Conservation (phyloP, 2,113 vertebrate species). For the Ophthalmolycus amberensis region DNA sequence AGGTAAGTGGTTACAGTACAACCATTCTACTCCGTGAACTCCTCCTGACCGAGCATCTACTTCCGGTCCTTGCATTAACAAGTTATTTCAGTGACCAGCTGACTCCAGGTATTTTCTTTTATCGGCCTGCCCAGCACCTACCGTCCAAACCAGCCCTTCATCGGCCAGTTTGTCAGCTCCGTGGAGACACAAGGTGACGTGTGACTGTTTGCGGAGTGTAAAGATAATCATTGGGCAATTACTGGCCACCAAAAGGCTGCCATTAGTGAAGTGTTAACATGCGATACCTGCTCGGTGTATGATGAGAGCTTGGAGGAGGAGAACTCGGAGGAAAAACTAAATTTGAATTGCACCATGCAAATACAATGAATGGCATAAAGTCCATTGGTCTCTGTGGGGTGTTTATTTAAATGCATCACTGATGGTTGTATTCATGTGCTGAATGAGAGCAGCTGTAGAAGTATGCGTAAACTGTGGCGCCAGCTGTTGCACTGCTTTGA, state of each 20-base stretch:
- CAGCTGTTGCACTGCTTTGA: slow-evolving; percentile 65
- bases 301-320: slow-evolving; percentile 24
- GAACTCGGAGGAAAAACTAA: slow-evolving; percentile 48
- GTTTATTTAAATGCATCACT: slow-evolving; percentile 60
- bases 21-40: not conserved
- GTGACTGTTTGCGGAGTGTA: slow-evolving; percentile 78
- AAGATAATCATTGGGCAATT: slow-evolving; percentile 79
- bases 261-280: slow-evolving; percentile 73
- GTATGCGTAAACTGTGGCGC: slow-evolving; percentile 27
- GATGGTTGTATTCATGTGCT: slow-evolving; percentile 54
- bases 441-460: slow-evolving; percentile 60
- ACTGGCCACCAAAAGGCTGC: slow-evolving; percentile 81
- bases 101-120: slow-evolving; percentile 7
- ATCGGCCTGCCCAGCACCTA: not conserved
- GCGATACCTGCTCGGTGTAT: slow-evolving; percentile 36
- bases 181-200: slow-evolving; percentile 76
- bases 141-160: slow-evolving; percentile 1
- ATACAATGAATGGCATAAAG: slow-evolving; percentile 42
- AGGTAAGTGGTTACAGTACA: not conserved
- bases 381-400: slow-evolving; percentile 27
- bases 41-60: not conserved
- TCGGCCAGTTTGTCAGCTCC: slow-evolving; percentile 33
- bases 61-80: not conserved
- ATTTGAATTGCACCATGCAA: slow-evolving; percentile 61
- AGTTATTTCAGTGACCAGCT: not conserved